These are phyloP conservation scores for Trypoxylon attenuatum DNA, from an alignment of 2,888 invertebrate genomes.

Conservation along the genomic window DNA sequence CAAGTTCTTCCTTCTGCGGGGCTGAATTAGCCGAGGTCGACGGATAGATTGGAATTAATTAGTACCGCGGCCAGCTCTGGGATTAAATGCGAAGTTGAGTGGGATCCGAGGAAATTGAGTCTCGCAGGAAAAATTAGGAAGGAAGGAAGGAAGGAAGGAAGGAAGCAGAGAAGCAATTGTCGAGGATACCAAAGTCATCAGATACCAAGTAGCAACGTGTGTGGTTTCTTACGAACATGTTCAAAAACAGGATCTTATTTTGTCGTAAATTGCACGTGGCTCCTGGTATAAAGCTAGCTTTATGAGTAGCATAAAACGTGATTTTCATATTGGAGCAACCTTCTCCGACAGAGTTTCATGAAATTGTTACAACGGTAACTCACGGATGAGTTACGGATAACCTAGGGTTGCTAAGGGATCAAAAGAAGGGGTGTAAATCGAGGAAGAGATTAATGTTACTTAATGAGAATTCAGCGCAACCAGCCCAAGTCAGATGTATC, in stretches of 20 bases:
- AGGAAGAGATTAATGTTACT: not conserved
- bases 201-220: not conserved
- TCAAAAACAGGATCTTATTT: constrained; percentile 4
- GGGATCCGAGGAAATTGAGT: too few relatives aligned
- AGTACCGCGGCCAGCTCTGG: too few relatives aligned
- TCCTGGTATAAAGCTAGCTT: constrained; percentile 2
- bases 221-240: too few relatives aligned
- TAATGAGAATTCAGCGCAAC: not conserved
- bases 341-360: not conserved
- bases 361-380: too few relatives aligned
- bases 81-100: too few relatives aligned
- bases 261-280: constrained; percentile 6
- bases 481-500: too few relatives aligned
- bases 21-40: not conserved
- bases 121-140: too few relatives aligned
- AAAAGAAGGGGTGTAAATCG: not conserved
- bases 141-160: not conserved
- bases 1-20: not conserved
- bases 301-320: constrained; percentile 6
- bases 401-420: too few relatives aligned
- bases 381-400: too few relatives aligned
- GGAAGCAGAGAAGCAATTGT: not conserved
- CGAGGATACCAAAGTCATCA: not conserved
- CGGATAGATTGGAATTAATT: not conserved
- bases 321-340: constrained; percentile 12